Evolutionary conservation across 2,888 invertebrate genomes (phyloP).

Genomic region (Melanostoma mellinum): DNA sequence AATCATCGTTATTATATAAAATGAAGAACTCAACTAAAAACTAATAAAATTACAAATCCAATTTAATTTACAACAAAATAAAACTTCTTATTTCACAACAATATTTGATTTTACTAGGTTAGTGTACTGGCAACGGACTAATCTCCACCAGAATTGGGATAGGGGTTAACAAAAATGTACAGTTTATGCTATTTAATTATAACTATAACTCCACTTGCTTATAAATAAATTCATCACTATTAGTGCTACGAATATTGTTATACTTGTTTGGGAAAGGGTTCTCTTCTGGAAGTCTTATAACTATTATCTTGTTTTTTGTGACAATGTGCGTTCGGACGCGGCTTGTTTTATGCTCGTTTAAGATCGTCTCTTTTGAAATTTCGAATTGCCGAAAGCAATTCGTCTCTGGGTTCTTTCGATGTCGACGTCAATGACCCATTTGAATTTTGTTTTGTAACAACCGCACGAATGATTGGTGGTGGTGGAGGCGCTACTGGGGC

Average conservation of each 20-base stretch:
- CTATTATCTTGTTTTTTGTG: constrained; percentile 52
- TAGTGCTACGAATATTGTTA: no score
- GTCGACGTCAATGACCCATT: constrained; percentile 59
- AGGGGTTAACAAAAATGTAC: constrained; percentile 58
- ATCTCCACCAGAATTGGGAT: neutral
- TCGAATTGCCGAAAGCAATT: constrained; percentile 87
- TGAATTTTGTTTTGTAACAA: constrained; percentile 72
- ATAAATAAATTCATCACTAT: constrained; percentile 65
- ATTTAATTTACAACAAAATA: constrained; percentile 52
- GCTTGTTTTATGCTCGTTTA: constrained; percentile 62
- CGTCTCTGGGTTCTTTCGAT: constrained; percentile 84
- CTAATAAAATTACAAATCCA: constrained; percentile 63
- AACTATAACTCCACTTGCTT: constrained; percentile 20
- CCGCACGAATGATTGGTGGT: constrained; percentile 72
- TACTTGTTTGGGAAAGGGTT: no score
- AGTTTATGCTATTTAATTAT: constrained; percentile 31
- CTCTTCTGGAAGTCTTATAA: no score
- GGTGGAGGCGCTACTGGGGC: constrained; percentile 43
- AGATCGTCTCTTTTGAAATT: constrained; percentile 84
- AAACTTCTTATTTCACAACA: constrained; percentile 24
- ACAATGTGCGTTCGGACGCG: constrained; percentile 4
- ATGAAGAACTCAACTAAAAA: constrained; percentile 44
- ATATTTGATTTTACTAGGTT: constrained; percentile 15
- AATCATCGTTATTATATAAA: constrained; percentile 46
- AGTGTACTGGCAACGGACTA: constrained; percentile 11